Evolutionary conservation across 2,888 invertebrate species (phyloP).

Genomic region (Oscheius onirici): DNA sequence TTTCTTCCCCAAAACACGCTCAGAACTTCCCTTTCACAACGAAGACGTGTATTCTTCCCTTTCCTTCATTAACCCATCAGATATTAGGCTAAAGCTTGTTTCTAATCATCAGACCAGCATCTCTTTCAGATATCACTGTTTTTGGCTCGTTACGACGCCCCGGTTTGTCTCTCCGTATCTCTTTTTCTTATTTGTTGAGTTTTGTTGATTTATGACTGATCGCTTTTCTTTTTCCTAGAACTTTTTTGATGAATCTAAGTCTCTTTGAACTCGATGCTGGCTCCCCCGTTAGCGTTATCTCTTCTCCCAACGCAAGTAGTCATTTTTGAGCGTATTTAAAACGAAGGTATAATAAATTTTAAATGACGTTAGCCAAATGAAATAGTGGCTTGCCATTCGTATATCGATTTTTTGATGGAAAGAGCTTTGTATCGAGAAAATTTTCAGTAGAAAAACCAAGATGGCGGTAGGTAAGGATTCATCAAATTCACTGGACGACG

Average conservation of each 20-base stretch:
- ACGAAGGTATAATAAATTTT: no score
- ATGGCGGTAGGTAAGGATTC: no score
- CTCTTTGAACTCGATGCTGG: background rate
- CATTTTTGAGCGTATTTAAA: no score
- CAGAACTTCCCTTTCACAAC: slow-evolving; percentile 15
- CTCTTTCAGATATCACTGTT: slow-evolving; percentile 16
- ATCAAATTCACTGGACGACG: no score
- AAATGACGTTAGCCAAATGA: background rate
- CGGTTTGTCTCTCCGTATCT: background rate
- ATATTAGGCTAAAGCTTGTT: slow-evolving; percentile 10
- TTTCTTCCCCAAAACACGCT: background rate
- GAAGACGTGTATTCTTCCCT: background rate
- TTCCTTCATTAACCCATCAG: background rate
- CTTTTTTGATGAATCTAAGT: slow-evolving; percentile 25
- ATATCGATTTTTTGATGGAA: background rate
- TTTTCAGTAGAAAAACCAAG: no score
- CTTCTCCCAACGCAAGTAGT: no score
- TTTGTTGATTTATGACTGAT: slow-evolving; percentile 23
- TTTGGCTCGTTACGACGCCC: background rate
- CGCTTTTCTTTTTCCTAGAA: background rate
- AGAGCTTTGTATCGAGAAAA: background rate
- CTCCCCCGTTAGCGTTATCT: background rate
- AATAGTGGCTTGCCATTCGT: background rate
- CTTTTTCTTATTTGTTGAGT: slow-evolving; percentile 13
- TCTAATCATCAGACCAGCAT: background rate